These are phyloP conservation scores for Oreohelix idahoensis DNA, from an alignment of 1,140 invertebrate genomes.

Conservation along the genomic window DNA sequence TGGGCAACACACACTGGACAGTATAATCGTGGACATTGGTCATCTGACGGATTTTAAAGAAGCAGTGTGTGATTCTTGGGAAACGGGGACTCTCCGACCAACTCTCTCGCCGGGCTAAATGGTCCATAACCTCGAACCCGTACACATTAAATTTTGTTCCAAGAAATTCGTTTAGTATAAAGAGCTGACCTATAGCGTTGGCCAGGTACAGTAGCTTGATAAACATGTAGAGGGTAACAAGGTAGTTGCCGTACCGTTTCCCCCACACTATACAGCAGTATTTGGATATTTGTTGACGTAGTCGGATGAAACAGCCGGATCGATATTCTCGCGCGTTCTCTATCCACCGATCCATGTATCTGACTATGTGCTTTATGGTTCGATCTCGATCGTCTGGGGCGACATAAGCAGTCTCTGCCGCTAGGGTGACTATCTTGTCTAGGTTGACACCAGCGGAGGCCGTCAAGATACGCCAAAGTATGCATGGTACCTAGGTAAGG, in stretches of 20 bases:
- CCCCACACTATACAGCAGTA: slow-evolving; percentile 71
- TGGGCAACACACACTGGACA: slow-evolving; percentile 76
- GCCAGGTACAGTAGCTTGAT: slow-evolving; percentile 74
- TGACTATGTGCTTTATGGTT: slow-evolving; percentile 71
- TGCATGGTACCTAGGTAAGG: slow-evolving; percentile 63
- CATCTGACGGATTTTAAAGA: slow-evolving; percentile 71
- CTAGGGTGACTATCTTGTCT: slow-evolving; percentile 70
- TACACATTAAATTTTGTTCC: slow-evolving; percentile 75
- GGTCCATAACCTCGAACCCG: slow-evolving; percentile 73
- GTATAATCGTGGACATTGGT: slow-evolving; percentile 70
- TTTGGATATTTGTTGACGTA: slow-evolving; percentile 67
- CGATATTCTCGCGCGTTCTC: slow-evolving; percentile 70
- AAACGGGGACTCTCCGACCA: slow-evolving; percentile 70
- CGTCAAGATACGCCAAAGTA: slow-evolving; percentile 76
- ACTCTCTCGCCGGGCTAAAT: slow-evolving; percentile 65
- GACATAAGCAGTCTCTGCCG: slow-evolving; percentile 71
- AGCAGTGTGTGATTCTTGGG: slow-evolving; percentile 74
- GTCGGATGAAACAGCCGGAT: slow-evolving; percentile 66
- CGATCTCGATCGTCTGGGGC: slow-evolving; percentile 70
- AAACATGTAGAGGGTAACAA: slow-evolving; percentile 74
- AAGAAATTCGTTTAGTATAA: slow-evolving; percentile 75
- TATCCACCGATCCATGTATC: slow-evolving; percentile 72
- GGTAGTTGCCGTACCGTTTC: slow-evolving; percentile 74
- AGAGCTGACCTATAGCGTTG: slow-evolving; percentile 75
- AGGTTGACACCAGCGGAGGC: slow-evolving; percentile 74